Evolutionary conservation across 2,113 vertebrate species (phyloP).

Genomic region (Apteryx owenii): DNA sequence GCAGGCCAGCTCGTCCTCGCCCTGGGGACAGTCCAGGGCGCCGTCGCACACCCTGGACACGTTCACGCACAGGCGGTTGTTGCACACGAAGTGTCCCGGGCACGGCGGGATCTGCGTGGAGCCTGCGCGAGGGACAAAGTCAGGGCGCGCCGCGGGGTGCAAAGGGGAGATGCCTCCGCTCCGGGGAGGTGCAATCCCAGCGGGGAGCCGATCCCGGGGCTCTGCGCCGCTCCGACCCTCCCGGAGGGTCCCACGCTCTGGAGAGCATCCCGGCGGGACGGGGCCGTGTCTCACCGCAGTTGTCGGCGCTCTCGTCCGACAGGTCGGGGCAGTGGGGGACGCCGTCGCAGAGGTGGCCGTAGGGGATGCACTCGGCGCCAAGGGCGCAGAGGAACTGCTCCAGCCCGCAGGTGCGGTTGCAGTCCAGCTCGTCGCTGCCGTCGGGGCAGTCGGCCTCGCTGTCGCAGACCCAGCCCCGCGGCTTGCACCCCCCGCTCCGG

Average conservation of each 20-base stretch:
- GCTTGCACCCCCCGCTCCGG: slow-evolving; percentile 80
- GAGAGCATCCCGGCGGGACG: neutral
- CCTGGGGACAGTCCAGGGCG: slow-evolving; percentile 76
- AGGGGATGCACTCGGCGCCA: slow-evolving; percentile 79
- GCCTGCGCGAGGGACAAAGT: slow-evolving; percentile 38
- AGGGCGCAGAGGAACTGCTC: slow-evolving; percentile 74
- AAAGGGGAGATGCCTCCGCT: too few relatives aligned
- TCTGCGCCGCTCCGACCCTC: too few relatives aligned
- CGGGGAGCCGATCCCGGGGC: too few relatives aligned
- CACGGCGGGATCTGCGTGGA: slow-evolving; percentile 80
- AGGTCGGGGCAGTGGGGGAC: slow-evolving; percentile 84
- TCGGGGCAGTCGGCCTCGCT: slow-evolving; percentile 87
- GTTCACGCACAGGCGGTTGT: slow-evolving; percentile 82
- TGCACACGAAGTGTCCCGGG: slow-evolving; percentile 79
- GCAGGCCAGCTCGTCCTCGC: slow-evolving; percentile 84
- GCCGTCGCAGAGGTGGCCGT: slow-evolving; percentile 82
- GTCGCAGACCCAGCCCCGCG: slow-evolving; percentile 88
- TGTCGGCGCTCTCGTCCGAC: slow-evolving; percentile 80
- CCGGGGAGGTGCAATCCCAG: too few relatives aligned
- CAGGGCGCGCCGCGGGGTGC: too few relatives aligned
- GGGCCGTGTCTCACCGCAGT: slow-evolving; percentile 66
- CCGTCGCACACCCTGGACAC: slow-evolving; percentile 79
- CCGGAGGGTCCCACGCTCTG: too few relatives aligned
- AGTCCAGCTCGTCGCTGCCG: slow-evolving; percentile 82
- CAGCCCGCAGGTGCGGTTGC: slow-evolving; percentile 74